phyloP scores from a whole-genome alignment of 1,140 invertebrate species.

The Drosophila tropicalis region DNA sequence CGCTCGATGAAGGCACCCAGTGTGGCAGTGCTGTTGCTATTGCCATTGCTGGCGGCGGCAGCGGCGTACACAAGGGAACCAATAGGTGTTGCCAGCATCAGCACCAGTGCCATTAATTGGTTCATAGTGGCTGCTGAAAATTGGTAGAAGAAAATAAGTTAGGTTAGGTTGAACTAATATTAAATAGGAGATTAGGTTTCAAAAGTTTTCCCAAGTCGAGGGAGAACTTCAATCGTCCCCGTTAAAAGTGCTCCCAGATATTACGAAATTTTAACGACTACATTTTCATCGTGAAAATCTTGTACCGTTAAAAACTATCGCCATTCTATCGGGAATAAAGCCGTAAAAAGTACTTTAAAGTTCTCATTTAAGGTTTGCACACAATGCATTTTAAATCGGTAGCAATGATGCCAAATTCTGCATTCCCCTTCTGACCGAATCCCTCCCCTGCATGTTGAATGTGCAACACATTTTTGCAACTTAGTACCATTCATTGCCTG shows the following conservation, averaged over 20 bases:
- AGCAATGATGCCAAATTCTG: background rate
- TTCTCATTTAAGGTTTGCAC: too few species aligned
- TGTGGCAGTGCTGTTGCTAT: slow-evolving; percentile 14
- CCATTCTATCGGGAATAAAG: too few species aligned
- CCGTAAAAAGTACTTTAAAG: too few species aligned
- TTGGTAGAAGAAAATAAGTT: background rate
- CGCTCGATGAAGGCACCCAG: slow-evolving; percentile 85
- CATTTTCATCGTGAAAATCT: too few species aligned
- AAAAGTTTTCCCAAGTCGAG: too few species aligned
- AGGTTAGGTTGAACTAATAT: too few species aligned
- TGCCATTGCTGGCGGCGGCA: background rate
- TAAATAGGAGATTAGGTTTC: too few species aligned
- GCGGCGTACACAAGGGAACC: background rate
- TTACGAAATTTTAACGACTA: too few species aligned
- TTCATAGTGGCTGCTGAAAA: slow-evolving; percentile 22
- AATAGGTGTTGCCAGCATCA: slow-evolving; percentile 24
- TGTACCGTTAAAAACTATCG: too few species aligned
- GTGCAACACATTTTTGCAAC: slow-evolving; percentile 23
- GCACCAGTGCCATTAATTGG: background rate
- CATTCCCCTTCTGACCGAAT: background rate
- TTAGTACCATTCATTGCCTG: slow-evolving; percentile 21
- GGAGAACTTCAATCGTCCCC: too few species aligned
- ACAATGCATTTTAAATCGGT: too few species aligned
- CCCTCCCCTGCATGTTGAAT: background rate
- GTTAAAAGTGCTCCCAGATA: too few species aligned